These are phyloP conservation scores for Albula goreensis DNA, from an alignment of 2,113 vertebrate genomes.

Conservation along the genomic window DNA sequence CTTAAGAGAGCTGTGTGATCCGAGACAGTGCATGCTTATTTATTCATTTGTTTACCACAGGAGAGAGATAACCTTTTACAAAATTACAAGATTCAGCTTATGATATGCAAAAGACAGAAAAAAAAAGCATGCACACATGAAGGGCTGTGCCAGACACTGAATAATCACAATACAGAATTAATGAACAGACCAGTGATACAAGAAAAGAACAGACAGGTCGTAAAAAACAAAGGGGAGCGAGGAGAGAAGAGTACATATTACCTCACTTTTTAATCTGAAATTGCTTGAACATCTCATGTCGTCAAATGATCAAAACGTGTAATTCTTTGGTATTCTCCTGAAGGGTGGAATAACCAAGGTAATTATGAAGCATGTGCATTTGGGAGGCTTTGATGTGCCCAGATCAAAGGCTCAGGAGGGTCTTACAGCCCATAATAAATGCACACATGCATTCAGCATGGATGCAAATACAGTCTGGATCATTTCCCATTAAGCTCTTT, in stretches of 20 bases:
- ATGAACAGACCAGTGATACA: too few relatives aligned
- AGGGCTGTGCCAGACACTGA: background rate
- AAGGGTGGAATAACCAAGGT: conserved; percentile 11
- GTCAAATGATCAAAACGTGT: background rate
- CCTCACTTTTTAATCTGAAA: background rate
- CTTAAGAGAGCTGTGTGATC: background rate
- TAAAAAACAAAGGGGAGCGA: too few relatives aligned
- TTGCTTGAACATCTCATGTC: conserved; percentile 10
- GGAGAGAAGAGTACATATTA: background rate
- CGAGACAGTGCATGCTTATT: conserved; percentile 27
- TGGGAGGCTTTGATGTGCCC: conserved; percentile 32
- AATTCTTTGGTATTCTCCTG: background rate
- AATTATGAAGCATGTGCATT: conserved; percentile 10
- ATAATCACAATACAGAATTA: too few relatives aligned
- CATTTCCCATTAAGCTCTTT: background rate
- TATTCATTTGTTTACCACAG: conserved; percentile 21
- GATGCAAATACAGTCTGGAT: background rate
- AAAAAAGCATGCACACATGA: background rate
- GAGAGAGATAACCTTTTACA: conserved; percentile 29
- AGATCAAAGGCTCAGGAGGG: conserved; percentile 26
- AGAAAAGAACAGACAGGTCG: too few relatives aligned
- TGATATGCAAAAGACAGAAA: background rate
- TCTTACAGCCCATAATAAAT: background rate
- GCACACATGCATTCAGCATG: background rate
- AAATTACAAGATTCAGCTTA: conserved; percentile 32